These are phyloP conservation scores for Indicator maculatus DNA, from an alignment of 2,113 vertebrate genomes.

Conservation along the genomic window DNA sequence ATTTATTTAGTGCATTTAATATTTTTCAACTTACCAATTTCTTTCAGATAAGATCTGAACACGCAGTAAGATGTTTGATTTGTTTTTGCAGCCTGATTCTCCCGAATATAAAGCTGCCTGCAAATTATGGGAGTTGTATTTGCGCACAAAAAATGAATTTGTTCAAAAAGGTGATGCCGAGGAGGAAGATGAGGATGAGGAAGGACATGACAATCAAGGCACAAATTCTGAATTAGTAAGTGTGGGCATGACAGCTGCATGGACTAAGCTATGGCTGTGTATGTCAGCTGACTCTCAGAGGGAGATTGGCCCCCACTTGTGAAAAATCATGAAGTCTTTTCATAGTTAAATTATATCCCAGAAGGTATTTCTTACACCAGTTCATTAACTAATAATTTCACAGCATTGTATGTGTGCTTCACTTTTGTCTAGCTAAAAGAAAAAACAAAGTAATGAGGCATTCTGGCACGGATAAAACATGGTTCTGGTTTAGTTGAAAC, in stretches of 20 bases:
- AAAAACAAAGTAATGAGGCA: not conserved
- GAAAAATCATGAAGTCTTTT: not conserved
- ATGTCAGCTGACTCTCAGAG: not conserved
- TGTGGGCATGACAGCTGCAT: conserved; percentile 25
- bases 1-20: not conserved
- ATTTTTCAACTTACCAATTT: not conserved
- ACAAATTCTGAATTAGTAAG: conserved; percentile 89
- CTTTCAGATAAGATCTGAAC: not conserved
- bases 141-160: conserved; percentile 97
- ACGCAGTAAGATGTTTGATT: not conserved
- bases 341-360: not conserved
- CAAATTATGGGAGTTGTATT: conserved; percentile 96
- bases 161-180: conserved; percentile 94
- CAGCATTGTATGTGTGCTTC: not conserved
- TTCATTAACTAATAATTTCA: not conserved
- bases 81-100: conserved; percentile 84
- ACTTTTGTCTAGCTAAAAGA: not conserved
- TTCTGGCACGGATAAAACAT: not conserved
- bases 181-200: conserved; percentile 93
- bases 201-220: conserved; percentile 85
- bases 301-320: not conserved
- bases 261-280: not conserved
- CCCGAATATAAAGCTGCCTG: conserved; percentile 95
- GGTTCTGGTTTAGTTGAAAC: not conserved
- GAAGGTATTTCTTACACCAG: not conserved